Conservation (phyloP, 2,888 invertebrate species). For the Agrotis puta region DNA sequence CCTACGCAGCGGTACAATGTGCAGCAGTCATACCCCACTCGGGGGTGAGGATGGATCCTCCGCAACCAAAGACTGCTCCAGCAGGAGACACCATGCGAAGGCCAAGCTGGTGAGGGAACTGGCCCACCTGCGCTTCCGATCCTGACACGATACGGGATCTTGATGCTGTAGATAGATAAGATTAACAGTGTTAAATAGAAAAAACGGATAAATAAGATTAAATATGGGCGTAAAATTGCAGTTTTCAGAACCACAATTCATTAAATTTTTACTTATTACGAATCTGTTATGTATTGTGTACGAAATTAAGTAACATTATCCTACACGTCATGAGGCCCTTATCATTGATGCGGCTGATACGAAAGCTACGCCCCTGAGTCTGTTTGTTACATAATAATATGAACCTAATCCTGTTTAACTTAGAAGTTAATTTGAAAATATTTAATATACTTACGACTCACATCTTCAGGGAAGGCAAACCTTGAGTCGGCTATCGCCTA, state of each 20-base stretch:
- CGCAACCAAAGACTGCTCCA: conserved; percentile 77
- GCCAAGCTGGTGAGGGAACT: conserved; percentile 81
- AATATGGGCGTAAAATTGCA: too few species aligned
- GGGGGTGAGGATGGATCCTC: conserved; percentile 76
- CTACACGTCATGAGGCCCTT: too few species aligned
- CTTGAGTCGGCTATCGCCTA: conserved; percentile 36
- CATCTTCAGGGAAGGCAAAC: conserved; percentile 43
- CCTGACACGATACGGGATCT: conserved; percentile 78
- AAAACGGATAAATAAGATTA: too few species aligned
- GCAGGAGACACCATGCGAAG: conserved; percentile 75
- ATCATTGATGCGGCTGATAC: too few species aligned
- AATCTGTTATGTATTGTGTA: too few species aligned
- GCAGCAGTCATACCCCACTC: conserved; percentile 83
- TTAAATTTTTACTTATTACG: too few species aligned
- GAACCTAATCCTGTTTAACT: too few species aligned
- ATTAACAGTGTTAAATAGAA: not conserved
- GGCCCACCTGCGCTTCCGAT: conserved; percentile 80
- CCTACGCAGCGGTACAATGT: conserved; percentile 61
- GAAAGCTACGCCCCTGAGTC: too few species aligned
- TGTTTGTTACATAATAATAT: too few species aligned
- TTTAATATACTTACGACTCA: conserved; percentile 13
- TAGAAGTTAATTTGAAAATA: too few species aligned
- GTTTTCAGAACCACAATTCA: too few species aligned
- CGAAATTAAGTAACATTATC: too few species aligned
- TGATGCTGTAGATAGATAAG: conserved; percentile 5